Percentiles rank a stretch among this genome's conserved stretches.
Evolutionary conservation across 1,140 invertebrate genomes (phyloP).

Genomic region (Pogonognathellus flavescens): DNA sequence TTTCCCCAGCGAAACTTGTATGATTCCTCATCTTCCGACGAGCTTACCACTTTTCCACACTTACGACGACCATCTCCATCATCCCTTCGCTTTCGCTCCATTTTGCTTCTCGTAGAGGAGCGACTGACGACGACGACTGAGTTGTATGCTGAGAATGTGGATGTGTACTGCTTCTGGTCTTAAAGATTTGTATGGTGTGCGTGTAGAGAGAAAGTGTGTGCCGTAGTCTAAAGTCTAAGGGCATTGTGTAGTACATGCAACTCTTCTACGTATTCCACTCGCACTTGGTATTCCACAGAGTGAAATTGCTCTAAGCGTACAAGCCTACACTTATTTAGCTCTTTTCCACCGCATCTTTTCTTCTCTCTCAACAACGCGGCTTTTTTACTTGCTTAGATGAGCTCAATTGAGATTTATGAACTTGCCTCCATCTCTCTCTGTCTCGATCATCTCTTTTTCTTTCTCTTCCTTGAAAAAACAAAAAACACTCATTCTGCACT

Average conservation of each 20-base stretch:
- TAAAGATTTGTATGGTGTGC: neutral
- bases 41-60: slow-evolving; percentile 57
- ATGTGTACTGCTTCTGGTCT: neutral
- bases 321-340: slow-evolving; percentile 49
- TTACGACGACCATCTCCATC: slow-evolving; percentile 52
- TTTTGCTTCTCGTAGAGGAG: neutral
- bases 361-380: slow-evolving; percentile 45
- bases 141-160: neutral
- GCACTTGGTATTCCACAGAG: slow-evolving; percentile 54
- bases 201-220: neutral
- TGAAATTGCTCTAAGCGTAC: slow-evolving; percentile 51
- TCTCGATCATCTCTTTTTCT: slow-evolving; percentile 44
- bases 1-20: slow-evolving; percentile 65
- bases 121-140: neutral
- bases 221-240: neutral
- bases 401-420: slow-evolving; percentile 64
- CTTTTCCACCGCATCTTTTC: slow-evolving; percentile 27
- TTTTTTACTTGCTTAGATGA: slow-evolving; percentile 52
- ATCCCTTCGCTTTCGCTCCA: slow-evolving; percentile 35
- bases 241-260: neutral
- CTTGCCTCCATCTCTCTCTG: slow-evolving; percentile 45
- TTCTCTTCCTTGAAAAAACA: neutral
- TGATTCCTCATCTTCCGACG: slow-evolving; percentile 64
- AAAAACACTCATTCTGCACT: slow-evolving; percentile 27
- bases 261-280: slow-evolving; percentile 10